Conservation (phyloP, 2,113 vertebrate species). For the Sakesphorus luctuosus region DNA sequence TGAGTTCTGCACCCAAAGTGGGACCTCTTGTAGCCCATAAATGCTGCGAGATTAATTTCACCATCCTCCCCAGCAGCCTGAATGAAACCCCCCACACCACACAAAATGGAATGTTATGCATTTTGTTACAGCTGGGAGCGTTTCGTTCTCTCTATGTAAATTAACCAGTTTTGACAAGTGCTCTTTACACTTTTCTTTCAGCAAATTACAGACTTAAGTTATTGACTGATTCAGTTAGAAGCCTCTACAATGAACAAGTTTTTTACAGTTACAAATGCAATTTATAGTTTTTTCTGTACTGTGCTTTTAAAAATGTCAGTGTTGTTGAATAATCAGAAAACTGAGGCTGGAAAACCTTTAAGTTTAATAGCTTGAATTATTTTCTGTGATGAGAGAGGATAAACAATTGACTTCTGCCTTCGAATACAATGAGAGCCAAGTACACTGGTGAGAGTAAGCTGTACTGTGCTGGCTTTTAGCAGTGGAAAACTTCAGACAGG, state of each 20-base stretch:
- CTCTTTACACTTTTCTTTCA: neutral
- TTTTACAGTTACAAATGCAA: neutral
- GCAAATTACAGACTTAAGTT: neutral
- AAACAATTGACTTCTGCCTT: neutral
- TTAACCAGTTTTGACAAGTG: neutral
- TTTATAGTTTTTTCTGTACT: neutral
- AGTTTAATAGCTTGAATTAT: neutral
- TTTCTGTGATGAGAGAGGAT: neutral
- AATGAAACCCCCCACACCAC: neutral
- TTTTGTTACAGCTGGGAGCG: neutral
- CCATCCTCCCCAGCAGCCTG: neutral
- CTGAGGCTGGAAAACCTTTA: neutral
- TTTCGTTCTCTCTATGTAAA: neutral
- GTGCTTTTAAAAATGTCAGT: neutral
- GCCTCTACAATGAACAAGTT: neutral
- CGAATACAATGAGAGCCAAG: neutral
- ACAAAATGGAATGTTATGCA: fast-evolving
- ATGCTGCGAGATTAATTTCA: neutral
- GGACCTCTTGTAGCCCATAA: neutral
- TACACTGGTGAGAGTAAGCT: neutral
- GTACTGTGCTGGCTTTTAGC: neutral
- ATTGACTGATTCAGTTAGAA: neutral
- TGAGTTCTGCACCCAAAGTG: neutral
- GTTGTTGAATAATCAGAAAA: neutral
- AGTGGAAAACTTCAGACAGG: neutral